phyloP scores from a whole-genome alignment of 2,888 invertebrate species.

The Acleris laterana region DNA sequence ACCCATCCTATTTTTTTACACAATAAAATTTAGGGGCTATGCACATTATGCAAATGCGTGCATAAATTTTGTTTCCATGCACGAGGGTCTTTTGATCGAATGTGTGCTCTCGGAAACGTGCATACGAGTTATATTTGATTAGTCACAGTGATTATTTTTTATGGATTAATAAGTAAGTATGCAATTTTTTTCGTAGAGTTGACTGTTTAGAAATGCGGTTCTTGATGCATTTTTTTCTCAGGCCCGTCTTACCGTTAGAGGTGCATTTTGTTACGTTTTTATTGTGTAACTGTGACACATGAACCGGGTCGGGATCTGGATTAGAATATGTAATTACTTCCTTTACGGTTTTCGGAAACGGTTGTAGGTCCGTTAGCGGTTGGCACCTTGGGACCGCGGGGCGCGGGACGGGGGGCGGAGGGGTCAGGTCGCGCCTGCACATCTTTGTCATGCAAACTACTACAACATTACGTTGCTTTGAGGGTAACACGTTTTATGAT shows the following conservation, averaged over 20 bases:
- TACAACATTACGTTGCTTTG: constrained; percentile 16
- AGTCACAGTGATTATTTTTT: constrained; percentile 56
- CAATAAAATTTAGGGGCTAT: constrained; percentile 84
- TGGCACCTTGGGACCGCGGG: constrained; percentile 59
- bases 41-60: constrained; percentile 85
- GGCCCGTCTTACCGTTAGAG: constrained; percentile 75
- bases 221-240: constrained; percentile 80
- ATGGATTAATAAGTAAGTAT: constrained; percentile 71
- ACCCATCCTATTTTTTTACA: constrained; percentile 86
- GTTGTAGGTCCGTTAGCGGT: constrained; percentile 66
- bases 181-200: constrained; percentile 69
- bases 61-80: constrained; percentile 78
- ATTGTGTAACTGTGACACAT: constrained; percentile 79
- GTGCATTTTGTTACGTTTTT: constrained; percentile 63
- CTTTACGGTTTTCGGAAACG: constrained; percentile 82
- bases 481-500: constrained; percentile 25
- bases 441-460: constrained; percentile 34
- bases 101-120: constrained; percentile 42
- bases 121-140: constrained; percentile 52
- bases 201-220: constrained; percentile 67
- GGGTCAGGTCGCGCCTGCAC: constrained; percentile 39
- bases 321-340: constrained; percentile 85
- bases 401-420: constrained; percentile 43
- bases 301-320: constrained; percentile 78
- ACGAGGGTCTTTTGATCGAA: constrained; percentile 47